Evolutionary conservation across 2,113 vertebrate species (phyloP).

Genomic region (Symphodus melops): DNA sequence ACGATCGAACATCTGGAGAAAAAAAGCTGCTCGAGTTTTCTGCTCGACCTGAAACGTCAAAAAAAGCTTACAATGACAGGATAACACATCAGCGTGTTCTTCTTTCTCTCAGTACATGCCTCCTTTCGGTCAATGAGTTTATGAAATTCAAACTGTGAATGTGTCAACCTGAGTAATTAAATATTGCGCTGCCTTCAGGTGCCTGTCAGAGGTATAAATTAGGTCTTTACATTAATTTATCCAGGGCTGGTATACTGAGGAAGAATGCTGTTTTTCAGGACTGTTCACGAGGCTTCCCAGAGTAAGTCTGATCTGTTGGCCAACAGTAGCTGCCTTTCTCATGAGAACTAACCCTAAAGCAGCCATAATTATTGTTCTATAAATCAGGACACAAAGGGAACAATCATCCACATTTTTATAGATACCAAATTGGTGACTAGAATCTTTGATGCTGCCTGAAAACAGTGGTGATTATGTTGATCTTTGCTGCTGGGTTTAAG

Average conservation of each 20-base stretch:
- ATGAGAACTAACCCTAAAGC: not conserved
- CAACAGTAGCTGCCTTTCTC: not conserved
- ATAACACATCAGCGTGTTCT: not conserved
- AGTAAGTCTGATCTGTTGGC: not conserved
- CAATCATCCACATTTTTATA: too few species aligned
- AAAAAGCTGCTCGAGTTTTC: slow-evolving; percentile 5
- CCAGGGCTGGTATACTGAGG: not conserved
- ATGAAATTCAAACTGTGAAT: not conserved
- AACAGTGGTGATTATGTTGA: too few species aligned
- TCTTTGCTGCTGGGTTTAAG: too few species aligned
- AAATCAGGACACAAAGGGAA: not conserved
- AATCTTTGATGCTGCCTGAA: too few species aligned
- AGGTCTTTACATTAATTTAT: not conserved
- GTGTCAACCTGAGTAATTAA: not conserved
- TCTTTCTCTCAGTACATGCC: not conserved
- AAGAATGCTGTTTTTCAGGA: not conserved
- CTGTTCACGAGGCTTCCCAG: not conserved
- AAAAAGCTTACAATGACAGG: not conserved
- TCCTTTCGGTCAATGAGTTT: not conserved
- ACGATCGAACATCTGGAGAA: slow-evolving; percentile 30
- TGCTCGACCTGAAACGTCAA: not conserved
- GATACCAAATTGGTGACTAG: too few species aligned
- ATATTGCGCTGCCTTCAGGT: not conserved
- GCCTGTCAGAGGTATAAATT: not conserved
- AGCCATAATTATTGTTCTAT: not conserved